Conservation (phyloP, 2,113 vertebrate genomes). For the Crotalus helleri region DNA sequence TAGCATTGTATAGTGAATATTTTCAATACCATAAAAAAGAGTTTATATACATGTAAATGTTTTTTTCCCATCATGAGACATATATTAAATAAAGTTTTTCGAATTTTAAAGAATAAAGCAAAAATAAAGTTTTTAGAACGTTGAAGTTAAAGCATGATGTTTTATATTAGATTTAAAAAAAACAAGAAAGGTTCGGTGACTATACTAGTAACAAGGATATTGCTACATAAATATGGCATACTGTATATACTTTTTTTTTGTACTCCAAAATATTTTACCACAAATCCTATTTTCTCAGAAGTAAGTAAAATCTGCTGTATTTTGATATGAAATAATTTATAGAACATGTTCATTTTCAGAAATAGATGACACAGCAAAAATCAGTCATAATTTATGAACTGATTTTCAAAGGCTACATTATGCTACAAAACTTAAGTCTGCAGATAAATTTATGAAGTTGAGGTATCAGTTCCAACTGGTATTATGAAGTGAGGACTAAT, state of each 20-base stretch:
- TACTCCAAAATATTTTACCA: slow-evolving; percentile 7
- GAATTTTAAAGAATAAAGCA: not conserved
- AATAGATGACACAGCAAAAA: slow-evolving; percentile 24
- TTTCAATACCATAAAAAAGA: not conserved
- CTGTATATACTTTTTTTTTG: not conserved
- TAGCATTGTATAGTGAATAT: not conserved
- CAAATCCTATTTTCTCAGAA: not conserved
- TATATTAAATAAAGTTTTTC: not conserved
- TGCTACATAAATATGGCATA: not conserved
- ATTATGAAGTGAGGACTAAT: slow-evolving; percentile 23
- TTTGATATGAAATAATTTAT: slow-evolving; percentile 19
- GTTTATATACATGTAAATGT: not conserved
- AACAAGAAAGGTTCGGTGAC: not conserved
- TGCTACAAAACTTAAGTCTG: slow-evolving; percentile 3
- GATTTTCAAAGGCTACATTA: slow-evolving; percentile 9
- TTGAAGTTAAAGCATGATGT: not conserved
- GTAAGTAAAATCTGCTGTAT: not conserved
- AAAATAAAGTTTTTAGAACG: not conserved
- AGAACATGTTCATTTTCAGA: slow-evolving; percentile 25
- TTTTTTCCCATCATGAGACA: not conserved
- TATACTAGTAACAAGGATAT: not conserved
- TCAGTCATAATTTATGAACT: slow-evolving; percentile 26
- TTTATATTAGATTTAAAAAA: not conserved
- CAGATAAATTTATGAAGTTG: slow-evolving; percentile 33
- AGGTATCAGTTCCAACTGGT: slow-evolving; percentile 1